Evolutionary conservation across 2,888 invertebrate species (phyloP).

Genomic region (Drosophila acutilabella): DNA sequence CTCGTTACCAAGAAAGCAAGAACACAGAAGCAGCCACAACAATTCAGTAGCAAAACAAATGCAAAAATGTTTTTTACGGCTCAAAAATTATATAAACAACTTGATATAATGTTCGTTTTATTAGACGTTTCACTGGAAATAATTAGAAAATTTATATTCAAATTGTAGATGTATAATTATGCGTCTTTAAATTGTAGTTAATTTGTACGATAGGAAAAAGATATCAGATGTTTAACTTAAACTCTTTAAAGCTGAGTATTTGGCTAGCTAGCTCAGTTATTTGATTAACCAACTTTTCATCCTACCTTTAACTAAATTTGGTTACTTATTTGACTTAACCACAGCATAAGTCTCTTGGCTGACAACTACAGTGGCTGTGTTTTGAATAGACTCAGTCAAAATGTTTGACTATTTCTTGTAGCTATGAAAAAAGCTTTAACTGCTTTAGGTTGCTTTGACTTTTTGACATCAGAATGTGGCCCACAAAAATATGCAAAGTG

Average conservation of each 20-base stretch:
- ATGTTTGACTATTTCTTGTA: background rate
- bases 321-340: background rate
- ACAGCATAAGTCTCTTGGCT: background rate
- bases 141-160: no score
- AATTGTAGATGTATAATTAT: no score
- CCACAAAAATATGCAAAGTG: slow-evolving; percentile 49
- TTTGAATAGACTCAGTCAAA: background rate
- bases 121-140: no score
- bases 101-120: no score
- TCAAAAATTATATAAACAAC: background rate
- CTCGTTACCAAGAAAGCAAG: slow-evolving; percentile 16
- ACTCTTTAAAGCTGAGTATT: no score
- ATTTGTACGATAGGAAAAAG: no score
- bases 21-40: slow-evolving; percentile 7
- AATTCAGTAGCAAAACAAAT: slow-evolving; percentile 19
- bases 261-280: no score
- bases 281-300: background rate
- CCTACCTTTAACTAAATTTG: background rate
- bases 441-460: slow-evolving; percentile 20
- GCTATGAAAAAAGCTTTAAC: slow-evolving; percentile 29
- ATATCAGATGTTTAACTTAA: no score
- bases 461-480: slow-evolving; percentile 26
- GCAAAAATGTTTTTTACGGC: background rate
- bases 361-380: background rate
- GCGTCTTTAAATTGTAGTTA: no score